Evolutionary conservation across 2,113 vertebrate genomes (phyloP).

Genomic region (Cephalophus harveyi): DNA sequence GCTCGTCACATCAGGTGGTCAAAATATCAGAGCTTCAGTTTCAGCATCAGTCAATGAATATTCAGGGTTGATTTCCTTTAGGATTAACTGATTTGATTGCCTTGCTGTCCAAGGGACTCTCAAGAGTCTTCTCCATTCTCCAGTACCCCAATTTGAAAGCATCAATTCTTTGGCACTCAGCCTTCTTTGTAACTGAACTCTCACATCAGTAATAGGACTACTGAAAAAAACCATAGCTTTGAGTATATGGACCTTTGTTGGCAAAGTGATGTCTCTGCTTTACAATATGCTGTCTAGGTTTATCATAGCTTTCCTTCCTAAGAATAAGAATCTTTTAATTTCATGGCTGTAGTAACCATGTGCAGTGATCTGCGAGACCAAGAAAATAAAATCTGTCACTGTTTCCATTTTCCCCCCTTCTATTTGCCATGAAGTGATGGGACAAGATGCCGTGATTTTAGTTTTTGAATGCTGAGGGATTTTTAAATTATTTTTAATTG

Average conservation of each 20-base stretch:
- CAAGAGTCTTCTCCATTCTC: background rate
- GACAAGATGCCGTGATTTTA: background rate
- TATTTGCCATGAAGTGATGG: background rate
- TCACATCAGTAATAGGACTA: background rate
- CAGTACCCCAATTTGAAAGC: background rate
- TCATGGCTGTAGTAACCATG: background rate
- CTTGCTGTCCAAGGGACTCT: background rate
- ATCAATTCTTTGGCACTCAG: background rate
- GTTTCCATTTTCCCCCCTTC: background rate
- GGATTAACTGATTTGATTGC: background rate
- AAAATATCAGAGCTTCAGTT: background rate
- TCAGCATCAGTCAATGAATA: background rate
- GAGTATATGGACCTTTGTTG: rapidly evolving
- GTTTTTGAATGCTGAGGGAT: background rate
- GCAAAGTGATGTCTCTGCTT: background rate
- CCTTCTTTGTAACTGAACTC: background rate
- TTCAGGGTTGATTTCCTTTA: background rate
- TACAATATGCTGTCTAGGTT: background rate
- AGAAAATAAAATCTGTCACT: background rate
- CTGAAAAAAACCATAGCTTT: background rate
- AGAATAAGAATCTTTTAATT: background rate
- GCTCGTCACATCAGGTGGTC: background rate
- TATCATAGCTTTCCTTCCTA: background rate
- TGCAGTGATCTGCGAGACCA: background rate
- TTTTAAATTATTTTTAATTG: background rate